These are phyloP conservation scores for Caenorhabditis wallacei DNA, from an alignment of 2,888 invertebrate genomes.

Conservation along the genomic window DNA sequence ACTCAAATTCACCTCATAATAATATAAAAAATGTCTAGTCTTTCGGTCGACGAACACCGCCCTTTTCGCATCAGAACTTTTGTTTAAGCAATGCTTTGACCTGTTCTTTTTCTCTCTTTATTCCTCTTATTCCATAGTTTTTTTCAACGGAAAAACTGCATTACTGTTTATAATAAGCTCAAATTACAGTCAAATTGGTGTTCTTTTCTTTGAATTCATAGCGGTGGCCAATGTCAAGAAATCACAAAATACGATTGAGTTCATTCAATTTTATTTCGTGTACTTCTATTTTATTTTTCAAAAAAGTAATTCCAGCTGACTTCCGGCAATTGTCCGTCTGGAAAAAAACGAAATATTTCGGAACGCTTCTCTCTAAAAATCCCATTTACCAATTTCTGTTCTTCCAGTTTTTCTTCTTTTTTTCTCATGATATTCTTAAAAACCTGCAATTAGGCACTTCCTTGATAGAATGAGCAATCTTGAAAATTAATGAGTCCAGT, in stretches of 20 bases:
- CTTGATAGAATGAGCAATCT: slow-evolving; percentile 26
- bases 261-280: neutral
- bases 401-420: neutral
- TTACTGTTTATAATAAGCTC: slow-evolving; percentile 19
- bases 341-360: neutral
- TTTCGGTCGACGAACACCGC: slow-evolving; percentile 9
- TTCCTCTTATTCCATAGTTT: neutral
- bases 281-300: neutral
- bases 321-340: slow-evolving; percentile 38
- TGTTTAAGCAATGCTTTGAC: slow-evolving; percentile 3
- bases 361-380: neutral
- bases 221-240: neutral
- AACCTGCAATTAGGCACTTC: slow-evolving; percentile 46
- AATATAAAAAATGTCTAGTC: neutral
- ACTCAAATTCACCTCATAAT: neutral
- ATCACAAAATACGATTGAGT: neutral
- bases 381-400: neutral
- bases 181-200: neutral
- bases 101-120: neutral
- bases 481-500: slow-evolving; percentile 50
- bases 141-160: slow-evolving; percentile 3
- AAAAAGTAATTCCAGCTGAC: neutral
- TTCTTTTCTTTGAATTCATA: neutral
- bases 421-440: neutral
- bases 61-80: slow-evolving; percentile 16